phyloP scores from a whole-genome alignment of 2,888 invertebrate species.

The Cistogaster globosa region DNA sequence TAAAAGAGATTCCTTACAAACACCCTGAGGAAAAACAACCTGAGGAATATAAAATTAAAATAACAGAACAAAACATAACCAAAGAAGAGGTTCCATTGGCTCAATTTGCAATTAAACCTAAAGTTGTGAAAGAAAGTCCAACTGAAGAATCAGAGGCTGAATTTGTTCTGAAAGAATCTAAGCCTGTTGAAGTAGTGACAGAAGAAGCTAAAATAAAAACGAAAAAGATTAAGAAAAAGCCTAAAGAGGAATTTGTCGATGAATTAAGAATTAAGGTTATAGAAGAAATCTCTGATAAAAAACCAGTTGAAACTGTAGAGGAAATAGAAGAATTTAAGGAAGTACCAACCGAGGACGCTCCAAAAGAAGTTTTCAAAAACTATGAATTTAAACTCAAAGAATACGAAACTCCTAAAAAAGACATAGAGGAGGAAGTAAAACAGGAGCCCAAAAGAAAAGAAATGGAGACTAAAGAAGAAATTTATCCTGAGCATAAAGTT shows the following conservation, averaged over 20 bases:
- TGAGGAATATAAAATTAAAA: conserved; percentile 75
- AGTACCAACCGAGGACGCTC: conserved; percentile 63
- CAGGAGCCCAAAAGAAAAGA: conserved; percentile 72
- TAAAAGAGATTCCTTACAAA: conserved; percentile 64
- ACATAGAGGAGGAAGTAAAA: conserved; percentile 62
- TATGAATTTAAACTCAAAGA: conserved; percentile 77
- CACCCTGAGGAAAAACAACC: conserved; percentile 71
- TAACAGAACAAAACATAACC: conserved; percentile 72
- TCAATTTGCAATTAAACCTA: conserved; percentile 68
- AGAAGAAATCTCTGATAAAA: conserved; percentile 73
- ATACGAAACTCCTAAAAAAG: conserved; percentile 73
- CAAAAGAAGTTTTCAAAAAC: conserved; percentile 73
- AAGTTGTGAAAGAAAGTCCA: conserved; percentile 59
- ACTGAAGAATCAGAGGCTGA: conserved; percentile 77
- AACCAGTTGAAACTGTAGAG: conserved; percentile 71
- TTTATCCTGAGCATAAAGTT: conserved; percentile 73
- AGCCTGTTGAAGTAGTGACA: conserved; percentile 75
- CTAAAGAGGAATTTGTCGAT: conserved; percentile 73
- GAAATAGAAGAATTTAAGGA: conserved; percentile 75
- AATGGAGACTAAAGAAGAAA: conserved; percentile 74
- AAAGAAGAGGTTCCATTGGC: conserved; percentile 70
- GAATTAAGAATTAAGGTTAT: conserved; percentile 76
- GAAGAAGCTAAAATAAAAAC: conserved; percentile 76
- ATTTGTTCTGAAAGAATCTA: conserved; percentile 77
- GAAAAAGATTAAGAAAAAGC: conserved; percentile 73